Base-by-base conservation (phyloP, 2,113 vertebrate genomes). In the Falco punctatus region DNA sequence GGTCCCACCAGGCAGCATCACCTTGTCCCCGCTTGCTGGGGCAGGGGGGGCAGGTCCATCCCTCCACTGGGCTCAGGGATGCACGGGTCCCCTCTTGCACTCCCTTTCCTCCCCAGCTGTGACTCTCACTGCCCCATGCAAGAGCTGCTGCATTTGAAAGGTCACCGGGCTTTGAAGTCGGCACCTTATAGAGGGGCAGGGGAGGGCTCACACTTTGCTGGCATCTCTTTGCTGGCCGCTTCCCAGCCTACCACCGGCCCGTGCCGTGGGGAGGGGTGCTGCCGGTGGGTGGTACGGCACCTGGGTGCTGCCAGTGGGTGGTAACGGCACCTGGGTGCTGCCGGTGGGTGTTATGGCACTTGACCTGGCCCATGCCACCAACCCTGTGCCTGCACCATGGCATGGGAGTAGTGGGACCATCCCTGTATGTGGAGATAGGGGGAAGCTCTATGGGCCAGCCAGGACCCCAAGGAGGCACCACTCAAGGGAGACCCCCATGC, bases 111-210 rank as follows among this genome's bases (percentile, higher is more conserved):
- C 77, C 66, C 42, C 1, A 2, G 11, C 87, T 71, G 58, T 38
- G 88, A 75, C 30, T 15, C 44, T 69, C 94, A 67, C 69, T 6
- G 6, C 85, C 70, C 80, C 0, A 42, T 6, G 61, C n/a, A 13
- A 74, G 46, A 79, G 91, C 70, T 0, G 11, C 57, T 81, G 79
- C 94, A 95, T 94, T 88, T 94, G 83, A 95, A 93, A 96, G 88
- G 81, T 87, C 75, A 14, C 15, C 5, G 3, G 42, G 84, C 96
- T 96, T 94, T 97, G 96, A 97, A 94, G 95, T 75, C 12, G 4
- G 30, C 19, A 54, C 64, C 93, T 61, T 3, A 2, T 3, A 2
- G 69, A 52, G 71, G 1, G 15, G 55, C 78, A 3, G 66, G 80
- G 83, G 86, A 81, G 91, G 91, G 85, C 67, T 96, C 89, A 3